Conservation (phyloP, 92 coral and sea anemone species). For the Porites lobata region DNA sequence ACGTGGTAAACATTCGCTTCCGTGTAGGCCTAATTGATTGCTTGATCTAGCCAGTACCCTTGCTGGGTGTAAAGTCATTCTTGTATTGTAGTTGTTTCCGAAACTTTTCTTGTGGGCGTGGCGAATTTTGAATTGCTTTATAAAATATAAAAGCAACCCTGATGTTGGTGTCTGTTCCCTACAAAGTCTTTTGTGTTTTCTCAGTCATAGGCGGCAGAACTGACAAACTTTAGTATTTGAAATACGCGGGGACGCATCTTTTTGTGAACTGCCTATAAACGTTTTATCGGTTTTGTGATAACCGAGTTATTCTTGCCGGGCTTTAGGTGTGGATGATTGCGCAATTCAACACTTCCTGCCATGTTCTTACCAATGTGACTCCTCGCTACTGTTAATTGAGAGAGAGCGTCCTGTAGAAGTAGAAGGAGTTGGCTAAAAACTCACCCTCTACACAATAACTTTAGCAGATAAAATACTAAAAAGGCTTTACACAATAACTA, state of each 20-base stretch:
- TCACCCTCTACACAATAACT: too few relatives aligned
- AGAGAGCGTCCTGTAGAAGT: not conserved
- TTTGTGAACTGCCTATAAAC: not conserved
- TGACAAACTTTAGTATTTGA: not conserved
- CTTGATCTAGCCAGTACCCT: slow-evolving; percentile 12
- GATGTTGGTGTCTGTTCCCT: too few relatives aligned
- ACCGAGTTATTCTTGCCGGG: not conserved
- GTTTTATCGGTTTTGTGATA: not conserved
- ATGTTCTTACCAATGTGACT: not conserved
- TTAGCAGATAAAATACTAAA: too few relatives aligned
- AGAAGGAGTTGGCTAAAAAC: not conserved
- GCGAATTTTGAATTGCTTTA: too few relatives aligned
- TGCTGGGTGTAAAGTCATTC: too few relatives aligned
- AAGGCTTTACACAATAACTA: too few relatives aligned
- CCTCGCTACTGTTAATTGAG: not conserved
- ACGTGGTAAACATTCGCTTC: not conserved
- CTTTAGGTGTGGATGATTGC: not conserved
- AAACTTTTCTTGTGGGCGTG: too few relatives aligned
- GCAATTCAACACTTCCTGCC: not conserved
- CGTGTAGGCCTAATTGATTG: slow-evolving; percentile 10
- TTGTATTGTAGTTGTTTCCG: too few relatives aligned
- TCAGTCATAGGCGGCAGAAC: not conserved
- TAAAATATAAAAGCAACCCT: too few relatives aligned
- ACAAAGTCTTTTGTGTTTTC: slow-evolving; percentile 1
- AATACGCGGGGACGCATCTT: not conserved